These are phyloP conservation scores for Corythornis madagascariensis DNA, from an alignment of 2,113 vertebrate genomes.

Conservation along the genomic window DNA sequence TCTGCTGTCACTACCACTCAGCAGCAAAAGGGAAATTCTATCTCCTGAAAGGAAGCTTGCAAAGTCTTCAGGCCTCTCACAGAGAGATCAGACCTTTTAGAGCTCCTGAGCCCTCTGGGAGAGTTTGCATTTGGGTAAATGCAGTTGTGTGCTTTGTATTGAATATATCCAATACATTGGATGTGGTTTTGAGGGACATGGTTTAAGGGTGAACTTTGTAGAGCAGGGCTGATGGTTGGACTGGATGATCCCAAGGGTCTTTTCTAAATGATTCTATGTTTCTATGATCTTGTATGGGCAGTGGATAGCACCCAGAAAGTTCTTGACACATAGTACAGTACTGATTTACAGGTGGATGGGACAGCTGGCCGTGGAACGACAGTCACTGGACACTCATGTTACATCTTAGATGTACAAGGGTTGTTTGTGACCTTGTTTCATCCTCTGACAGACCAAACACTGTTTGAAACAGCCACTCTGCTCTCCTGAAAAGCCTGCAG, in stretches of 20 bases:
- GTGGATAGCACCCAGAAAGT: background rate
- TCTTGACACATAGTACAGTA: background rate
- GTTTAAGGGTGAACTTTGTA: too few relatives aligned
- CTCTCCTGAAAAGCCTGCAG: background rate
- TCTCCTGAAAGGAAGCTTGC: background rate
- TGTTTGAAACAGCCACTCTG: fast-evolving
- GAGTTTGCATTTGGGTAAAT: background rate
- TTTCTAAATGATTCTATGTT: too few relatives aligned
- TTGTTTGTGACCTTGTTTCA: background rate
- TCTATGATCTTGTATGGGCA: background rate
- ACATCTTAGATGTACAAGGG: background rate
- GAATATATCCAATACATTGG: too few relatives aligned
- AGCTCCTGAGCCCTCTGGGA: background rate
- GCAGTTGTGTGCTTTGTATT: background rate
- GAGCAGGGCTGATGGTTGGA: too few relatives aligned
- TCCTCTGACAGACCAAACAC: background rate
- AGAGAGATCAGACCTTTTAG: background rate
- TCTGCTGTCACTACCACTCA: background rate
- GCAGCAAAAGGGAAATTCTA: background rate
- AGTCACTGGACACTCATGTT: background rate
- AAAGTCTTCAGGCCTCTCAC: background rate
- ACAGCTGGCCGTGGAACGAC: background rate
- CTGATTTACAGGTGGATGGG: background rate
- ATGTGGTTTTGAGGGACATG: too few relatives aligned
- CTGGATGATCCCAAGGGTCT: too few relatives aligned